Evolutionary conservation across 2,113 vertebrate genomes (phyloP).

Genomic region (Myrmophylax atrothorax): DNA sequence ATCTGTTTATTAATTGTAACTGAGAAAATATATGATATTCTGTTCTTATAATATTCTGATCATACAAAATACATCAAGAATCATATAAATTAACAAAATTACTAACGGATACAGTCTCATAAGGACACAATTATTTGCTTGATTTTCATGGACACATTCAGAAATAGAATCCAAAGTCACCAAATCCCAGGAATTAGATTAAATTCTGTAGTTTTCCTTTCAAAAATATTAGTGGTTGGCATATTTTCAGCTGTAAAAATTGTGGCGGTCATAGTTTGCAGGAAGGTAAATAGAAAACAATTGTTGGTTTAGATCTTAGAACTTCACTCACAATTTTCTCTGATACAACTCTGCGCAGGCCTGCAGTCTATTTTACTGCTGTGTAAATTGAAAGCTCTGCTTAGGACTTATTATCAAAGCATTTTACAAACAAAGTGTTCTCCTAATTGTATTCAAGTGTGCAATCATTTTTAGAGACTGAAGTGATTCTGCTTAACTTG

Average conservation of each 20-base stretch:
- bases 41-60: not conserved
- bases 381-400: not conserved
- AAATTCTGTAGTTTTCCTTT: not conserved
- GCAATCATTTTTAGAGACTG: not conserved
- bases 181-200: not conserved
- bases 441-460: not conserved
- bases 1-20: not conserved
- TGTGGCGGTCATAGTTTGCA: not conserved
- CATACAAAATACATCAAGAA: not conserved
- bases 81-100: not conserved
- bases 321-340: not conserved
- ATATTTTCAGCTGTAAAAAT: not conserved
- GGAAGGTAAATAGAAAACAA: not conserved
- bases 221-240: not conserved
- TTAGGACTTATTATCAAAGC: constrained; percentile 15
- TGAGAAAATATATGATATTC: not conserved
- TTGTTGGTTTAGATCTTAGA: not conserved
- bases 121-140: not conserved
- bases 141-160: not conserved
- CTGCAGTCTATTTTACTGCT: not conserved
- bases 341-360: not conserved
- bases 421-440: constrained; percentile 2
- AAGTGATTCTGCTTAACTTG: constrained; percentile 21
- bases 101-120: not conserved
- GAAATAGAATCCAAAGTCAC: not conserved